phyloP scores from a whole-genome alignment of 2,888 invertebrate species.

The Sinotaia quadrata region DNA sequence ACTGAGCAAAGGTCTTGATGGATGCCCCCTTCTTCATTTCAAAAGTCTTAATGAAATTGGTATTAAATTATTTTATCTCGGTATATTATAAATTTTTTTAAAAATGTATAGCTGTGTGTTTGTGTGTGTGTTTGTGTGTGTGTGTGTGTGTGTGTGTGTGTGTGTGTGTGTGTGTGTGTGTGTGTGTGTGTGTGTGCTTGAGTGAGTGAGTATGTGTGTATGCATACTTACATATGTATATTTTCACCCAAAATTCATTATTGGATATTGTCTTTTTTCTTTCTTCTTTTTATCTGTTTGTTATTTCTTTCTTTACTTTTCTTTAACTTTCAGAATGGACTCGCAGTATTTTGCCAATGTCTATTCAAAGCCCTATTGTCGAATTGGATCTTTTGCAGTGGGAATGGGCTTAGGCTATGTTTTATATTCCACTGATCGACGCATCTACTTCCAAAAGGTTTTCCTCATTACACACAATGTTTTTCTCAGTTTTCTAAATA shows the following conservation, averaged over 20 bases:
- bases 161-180: not conserved
- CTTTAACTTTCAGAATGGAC: slow-evolving; percentile 27
- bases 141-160: slow-evolving; percentile 1
- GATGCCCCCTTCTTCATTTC: too few species aligned
- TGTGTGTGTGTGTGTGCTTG: not conserved
- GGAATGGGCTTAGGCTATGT: slow-evolving; percentile 38
- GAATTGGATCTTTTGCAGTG: slow-evolving; percentile 39
- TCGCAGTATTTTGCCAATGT: slow-evolving; percentile 31
- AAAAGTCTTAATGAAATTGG: too few species aligned
- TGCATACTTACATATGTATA: not conserved
- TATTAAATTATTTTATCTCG: too few species aligned
- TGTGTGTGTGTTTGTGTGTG: not conserved
- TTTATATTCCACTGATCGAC: slow-evolving; percentile 29
- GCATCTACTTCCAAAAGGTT: slow-evolving; percentile 39
- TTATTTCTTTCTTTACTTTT: not conserved
- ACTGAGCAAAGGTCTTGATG: too few species aligned
- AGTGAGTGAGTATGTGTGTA: slow-evolving; percentile 8
- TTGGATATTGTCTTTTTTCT: not conserved
- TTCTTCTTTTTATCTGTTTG: not conserved
- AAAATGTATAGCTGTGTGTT: not conserved
- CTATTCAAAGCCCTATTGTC: slow-evolving; percentile 40
- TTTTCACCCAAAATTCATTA: not conserved
- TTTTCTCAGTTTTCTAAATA: not conserved
- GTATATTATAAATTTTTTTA: too few species aligned
- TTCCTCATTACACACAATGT: not conserved